Percentiles rank a stretch among this genome's conserved stretches.
Conservation (phyloP, 2,888 invertebrate genomes). For the Seira sanloemensis region DNA sequence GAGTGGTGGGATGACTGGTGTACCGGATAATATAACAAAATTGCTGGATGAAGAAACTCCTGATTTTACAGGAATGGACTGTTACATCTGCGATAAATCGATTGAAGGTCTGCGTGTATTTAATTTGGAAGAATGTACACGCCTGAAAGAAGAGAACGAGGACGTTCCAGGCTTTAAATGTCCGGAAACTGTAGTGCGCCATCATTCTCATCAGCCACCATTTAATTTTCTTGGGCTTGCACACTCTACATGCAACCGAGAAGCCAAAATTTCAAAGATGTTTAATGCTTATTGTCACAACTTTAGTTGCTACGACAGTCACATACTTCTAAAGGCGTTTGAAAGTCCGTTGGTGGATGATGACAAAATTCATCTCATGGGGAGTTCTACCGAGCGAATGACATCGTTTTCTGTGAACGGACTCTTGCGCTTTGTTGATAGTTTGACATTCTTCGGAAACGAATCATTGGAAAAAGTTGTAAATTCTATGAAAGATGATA, state of each 20-base stretch:
- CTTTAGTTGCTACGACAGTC: conserved; percentile 38
- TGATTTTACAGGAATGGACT: not conserved
- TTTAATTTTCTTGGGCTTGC: conserved; percentile 32
- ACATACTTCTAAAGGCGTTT: conserved; percentile 38
- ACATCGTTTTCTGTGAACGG: conserved; percentile 24
- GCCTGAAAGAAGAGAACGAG: no score
- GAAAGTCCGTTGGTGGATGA: not conserved
- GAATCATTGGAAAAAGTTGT: conserved; percentile 33
- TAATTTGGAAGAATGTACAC: no score
- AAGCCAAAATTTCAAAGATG: not conserved
- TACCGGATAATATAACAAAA: no score
- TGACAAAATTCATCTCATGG: not conserved
- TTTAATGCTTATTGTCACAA: conserved; percentile 46
- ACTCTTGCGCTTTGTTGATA: conserved; percentile 49
- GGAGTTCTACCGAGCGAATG: conserved; percentile 18
- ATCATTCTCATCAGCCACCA: conserved; percentile 47
- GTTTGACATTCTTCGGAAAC: conserved; percentile 37
- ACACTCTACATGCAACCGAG: conserved; percentile 37
- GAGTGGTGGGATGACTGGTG: not conserved
- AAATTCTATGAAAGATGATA: not conserved
- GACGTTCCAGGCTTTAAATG: not conserved
- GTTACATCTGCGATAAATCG: conserved; percentile 36
- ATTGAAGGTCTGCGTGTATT: no score
- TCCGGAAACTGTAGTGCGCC: conserved; percentile 23
- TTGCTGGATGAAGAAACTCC: no score